Evolutionary conservation across 1,140 invertebrate species (phyloP), one percentile per base, ranked within the genome.

Genomic region (Aphelenchoides besseyi): DNA sequence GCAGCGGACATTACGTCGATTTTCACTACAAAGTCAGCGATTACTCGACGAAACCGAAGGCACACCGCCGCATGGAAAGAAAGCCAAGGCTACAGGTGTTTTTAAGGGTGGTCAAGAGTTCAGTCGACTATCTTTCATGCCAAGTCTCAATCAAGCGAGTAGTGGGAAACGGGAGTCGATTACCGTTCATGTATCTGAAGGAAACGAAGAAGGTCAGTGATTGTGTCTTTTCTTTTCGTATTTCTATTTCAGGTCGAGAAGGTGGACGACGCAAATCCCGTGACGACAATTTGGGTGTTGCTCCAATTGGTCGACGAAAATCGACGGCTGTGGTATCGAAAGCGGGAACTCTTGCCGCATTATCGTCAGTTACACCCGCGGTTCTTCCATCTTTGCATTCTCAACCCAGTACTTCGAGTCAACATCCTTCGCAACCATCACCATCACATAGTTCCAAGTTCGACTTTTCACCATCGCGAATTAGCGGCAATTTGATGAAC

Each of bases 51-150:
- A 68, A 68, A 16, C 37, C 12, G 66, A 64, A 12, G 66, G 48
- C 18, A 66, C 63, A 41, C 48, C 66, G 66, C 66, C 66, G n/a
- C 9, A 63, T 8, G 28, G 28, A 16, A 71, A 71, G 23, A 68
- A 71, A 41, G 26, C 2, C 12, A 18, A n/a, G 1, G 23, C 66
- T 18, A 55, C 30, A 69, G 70, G 70, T 23, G 64, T 79, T 18
- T 59, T 76, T 12, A 75, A 69, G 32, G 77, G 75, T n/a, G n/a
- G n/a, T 29, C 57, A 61, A 28, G 77, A 75, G 57, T 79, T 79
- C 62, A 69, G 52, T 28, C 68, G 77, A 37, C 79, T 79, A 77
- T 79, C 77, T 2, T 79, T 79, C 68, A 79, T 79, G 61, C 67
- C 73, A 41, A 74, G 57, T 52, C 72, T 55, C 18, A 36, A 69